Percentiles rank a stretch among this genome's conserved stretches.
Conservation (phyloP, 2,888 invertebrate genomes). For the Augiades crinisus region DNA sequence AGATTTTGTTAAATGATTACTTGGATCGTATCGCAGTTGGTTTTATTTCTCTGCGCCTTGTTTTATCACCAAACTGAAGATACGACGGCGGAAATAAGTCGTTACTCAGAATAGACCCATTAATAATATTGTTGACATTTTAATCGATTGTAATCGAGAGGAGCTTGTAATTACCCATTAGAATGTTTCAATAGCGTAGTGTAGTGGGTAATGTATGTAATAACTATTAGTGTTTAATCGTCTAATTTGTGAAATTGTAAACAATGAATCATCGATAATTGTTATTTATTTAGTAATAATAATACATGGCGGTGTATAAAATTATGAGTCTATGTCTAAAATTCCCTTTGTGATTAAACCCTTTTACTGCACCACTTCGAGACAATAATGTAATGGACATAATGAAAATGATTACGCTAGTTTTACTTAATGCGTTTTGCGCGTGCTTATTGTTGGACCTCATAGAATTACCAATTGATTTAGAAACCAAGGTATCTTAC, state of each 20-base stretch:
- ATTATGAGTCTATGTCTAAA: too few species aligned
- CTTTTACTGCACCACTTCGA: too few species aligned
- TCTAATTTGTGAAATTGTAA: neutral
- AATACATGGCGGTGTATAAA: too few species aligned
- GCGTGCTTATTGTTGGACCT: too few species aligned
- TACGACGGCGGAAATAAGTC: conserved; percentile 9
- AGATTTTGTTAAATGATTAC: neutral
- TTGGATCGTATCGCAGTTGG: neutral
- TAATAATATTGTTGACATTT: conserved; percentile 33
- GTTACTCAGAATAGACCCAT: conserved; percentile 19
- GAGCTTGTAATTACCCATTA: conserved; percentile 4
- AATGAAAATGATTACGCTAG: too few species aligned
- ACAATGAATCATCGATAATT: too few species aligned
- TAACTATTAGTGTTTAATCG: neutral
- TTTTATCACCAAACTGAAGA: conserved; percentile 11
- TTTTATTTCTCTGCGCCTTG: conserved; percentile 1
- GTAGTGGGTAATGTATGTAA: neutral
- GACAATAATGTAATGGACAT: too few species aligned
- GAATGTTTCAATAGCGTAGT: neutral
- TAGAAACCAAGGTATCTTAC: too few species aligned
- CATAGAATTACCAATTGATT: too few species aligned
- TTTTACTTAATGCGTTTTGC: too few species aligned
- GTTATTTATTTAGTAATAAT: neutral
- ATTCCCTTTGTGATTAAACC: too few species aligned
- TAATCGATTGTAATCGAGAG: conserved; percentile 29